A percentile compares a stretch with the other conserved stretches of the same genome.
phyloP scores from a whole-genome alignment of 2,888 invertebrate genomes.

The Acanthococcus lagerstroemiae region DNA sequence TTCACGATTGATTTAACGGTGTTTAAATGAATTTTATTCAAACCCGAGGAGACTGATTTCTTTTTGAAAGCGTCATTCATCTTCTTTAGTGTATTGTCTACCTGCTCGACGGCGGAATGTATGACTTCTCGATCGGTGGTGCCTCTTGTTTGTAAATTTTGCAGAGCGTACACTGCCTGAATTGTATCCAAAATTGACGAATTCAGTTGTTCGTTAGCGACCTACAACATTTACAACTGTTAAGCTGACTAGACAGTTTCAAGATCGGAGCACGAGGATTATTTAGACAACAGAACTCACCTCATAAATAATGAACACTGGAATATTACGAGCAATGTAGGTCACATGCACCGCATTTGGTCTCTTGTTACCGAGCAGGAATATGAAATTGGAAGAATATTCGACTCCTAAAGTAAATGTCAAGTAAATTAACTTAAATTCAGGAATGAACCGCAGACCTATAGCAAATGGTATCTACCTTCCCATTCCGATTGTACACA shows the following conservation, averaged over 20 bases:
- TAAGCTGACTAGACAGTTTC: neutral
- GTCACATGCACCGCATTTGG: constrained; percentile 33
- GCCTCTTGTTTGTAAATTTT: constrained; percentile 32
- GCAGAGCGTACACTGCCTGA: constrained; percentile 27
- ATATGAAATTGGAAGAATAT: constrained; percentile 19
- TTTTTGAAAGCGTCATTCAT: constrained; percentile 32
- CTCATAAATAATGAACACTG: constrained; percentile 34
- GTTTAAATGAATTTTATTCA: constrained; percentile 24
- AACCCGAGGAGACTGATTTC: constrained; percentile 27
- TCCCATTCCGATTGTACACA: neutral
- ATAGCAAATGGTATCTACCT: neutral
- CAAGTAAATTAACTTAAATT: neutral
- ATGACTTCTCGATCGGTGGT: constrained; percentile 29
- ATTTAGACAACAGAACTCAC: too few species aligned
- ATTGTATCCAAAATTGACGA: constrained; percentile 28
- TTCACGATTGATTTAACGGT: constrained; percentile 48
- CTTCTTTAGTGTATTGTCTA: constrained; percentile 32
- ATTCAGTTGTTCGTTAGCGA: constrained; percentile 32
- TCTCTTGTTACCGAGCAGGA: constrained; percentile 32
- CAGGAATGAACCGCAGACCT: too few species aligned
- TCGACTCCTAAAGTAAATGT: neutral
- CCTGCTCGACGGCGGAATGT: constrained; percentile 26
- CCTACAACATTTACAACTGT: constrained; percentile 5
- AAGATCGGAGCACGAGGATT: constrained; percentile 1
- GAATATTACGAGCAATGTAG: constrained; percentile 31